phyloP scores from a whole-genome alignment of 2,113 vertebrate genomes.

The Stigmatopora argus region DNA sequence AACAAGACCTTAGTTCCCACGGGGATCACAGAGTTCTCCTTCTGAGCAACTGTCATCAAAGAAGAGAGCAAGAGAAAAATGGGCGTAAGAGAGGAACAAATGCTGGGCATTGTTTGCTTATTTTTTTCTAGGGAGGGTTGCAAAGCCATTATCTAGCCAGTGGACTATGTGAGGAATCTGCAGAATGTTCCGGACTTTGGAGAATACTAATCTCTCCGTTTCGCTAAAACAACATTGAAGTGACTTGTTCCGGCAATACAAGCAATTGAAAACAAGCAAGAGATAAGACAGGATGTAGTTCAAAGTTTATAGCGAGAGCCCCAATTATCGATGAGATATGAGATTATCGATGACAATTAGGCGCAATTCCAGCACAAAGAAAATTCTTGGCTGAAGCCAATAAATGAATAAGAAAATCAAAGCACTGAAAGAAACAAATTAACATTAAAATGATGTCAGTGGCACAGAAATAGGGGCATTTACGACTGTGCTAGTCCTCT shows the following conservation, averaged over 20 bases:
- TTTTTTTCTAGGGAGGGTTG: conserved; percentile 9
- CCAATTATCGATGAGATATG: neutral
- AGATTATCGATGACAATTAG: too few species aligned
- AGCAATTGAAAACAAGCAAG: neutral
- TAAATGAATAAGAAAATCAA: too few species aligned
- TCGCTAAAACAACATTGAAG: conserved; percentile 29
- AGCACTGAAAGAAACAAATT: too few species aligned
- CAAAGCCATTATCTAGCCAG: conserved; percentile 32
- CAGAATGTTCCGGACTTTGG: conserved; percentile 53
- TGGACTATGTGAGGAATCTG: conserved; percentile 55
- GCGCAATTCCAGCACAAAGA: too few species aligned
- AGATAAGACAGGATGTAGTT: neutral
- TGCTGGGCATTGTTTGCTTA: conserved; percentile 31
- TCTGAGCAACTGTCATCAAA: conserved; percentile 20
- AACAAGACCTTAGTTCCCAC: conserved; percentile 11
- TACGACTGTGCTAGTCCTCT: too few species aligned
- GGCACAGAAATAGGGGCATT: too few species aligned
- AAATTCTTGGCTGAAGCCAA: too few species aligned
- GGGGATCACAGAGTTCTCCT: conserved; percentile 11
- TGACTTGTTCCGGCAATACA: conserved; percentile 13
- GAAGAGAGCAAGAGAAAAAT: conserved; percentile 1
- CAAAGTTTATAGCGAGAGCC: neutral
- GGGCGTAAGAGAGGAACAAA: conserved; percentile 25
- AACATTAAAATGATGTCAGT: too few species aligned
- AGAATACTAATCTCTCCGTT: conserved; percentile 57